A percentile compares a stretch with the other conserved stretches of the same genome.
These are phyloP conservation scores for Epizoanthus illoricatus DNA, from an alignment of 92 coral and sea anemone genomes.

Conservation along the genomic window DNA sequence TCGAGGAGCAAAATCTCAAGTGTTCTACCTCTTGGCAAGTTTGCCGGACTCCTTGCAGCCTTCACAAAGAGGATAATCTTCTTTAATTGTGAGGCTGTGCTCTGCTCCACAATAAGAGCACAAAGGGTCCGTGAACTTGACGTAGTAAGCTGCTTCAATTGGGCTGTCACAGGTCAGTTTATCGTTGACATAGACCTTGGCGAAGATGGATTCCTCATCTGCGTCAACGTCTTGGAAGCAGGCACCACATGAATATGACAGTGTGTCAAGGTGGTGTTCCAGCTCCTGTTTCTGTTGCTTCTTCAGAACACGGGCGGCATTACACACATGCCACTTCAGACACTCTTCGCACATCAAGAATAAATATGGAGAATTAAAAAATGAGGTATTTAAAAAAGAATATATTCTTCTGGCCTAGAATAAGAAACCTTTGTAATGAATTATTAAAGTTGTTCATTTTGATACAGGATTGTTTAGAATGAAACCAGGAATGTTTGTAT, in stretches of 20 bases:
- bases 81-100: slow-evolving; percentile 17
- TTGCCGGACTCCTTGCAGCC: slow-evolving; percentile 30
- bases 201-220: slow-evolving; percentile 20
- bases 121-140: slow-evolving; percentile 38
- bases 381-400: not conserved
- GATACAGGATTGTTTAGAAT: too few relatives aligned
- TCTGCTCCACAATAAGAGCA: slow-evolving; percentile 44
- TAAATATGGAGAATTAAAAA: not conserved
- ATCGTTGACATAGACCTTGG: slow-evolving; percentile 34
- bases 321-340: slow-evolving; percentile 51
- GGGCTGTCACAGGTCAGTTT: slow-evolving; percentile 49
- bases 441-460: too few relatives aligned
- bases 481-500: too few relatives aligned
- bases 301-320: slow-evolving; percentile 33
- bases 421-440: not conserved
- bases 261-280: slow-evolving; percentile 42
- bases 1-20: slow-evolving; percentile 2
- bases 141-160: slow-evolving; percentile 24
- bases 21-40: slow-evolving; percentile 8
- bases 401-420: slow-evolving; percentile 11
- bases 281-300: slow-evolving; percentile 26
- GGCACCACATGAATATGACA: slow-evolving; percentile 52
- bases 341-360: slow-evolving; percentile 52
- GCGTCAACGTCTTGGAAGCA: slow-evolving; percentile 47
- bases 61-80: slow-evolving; percentile 36